Conservation (phyloP, 2,113 vertebrate genomes). For the Esox niger region DNA sequence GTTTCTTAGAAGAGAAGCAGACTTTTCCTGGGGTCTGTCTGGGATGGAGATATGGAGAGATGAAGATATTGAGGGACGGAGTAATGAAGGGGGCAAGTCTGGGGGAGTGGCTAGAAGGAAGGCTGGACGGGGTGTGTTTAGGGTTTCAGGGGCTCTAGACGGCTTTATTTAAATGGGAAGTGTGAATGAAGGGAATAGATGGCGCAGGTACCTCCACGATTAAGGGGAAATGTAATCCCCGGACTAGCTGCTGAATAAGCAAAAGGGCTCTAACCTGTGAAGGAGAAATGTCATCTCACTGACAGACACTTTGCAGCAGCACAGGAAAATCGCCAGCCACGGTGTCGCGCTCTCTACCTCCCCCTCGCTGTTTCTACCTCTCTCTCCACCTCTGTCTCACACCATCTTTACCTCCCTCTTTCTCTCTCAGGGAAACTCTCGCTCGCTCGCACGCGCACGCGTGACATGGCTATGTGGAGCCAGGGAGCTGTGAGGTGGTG, state of each 20-base stretch:
- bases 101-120: neutral
- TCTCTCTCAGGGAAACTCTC: neutral
- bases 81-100: neutral
- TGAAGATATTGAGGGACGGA: neutral
- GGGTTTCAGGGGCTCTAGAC: slow-evolving; percentile 2
- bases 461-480: too few relatives aligned
- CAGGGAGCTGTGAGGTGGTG: too few relatives aligned
- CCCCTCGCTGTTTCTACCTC: slow-evolving; percentile 5
- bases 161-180: slow-evolving; percentile 18
- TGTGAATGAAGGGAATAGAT: slow-evolving; percentile 2
- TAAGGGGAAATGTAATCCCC: slow-evolving; percentile 16
- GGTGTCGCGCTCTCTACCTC: neutral
- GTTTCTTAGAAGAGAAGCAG: neutral
- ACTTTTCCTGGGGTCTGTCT: neutral
- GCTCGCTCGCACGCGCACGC: too few relatives aligned
- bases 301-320: slow-evolving; percentile 32
- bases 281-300: slow-evolving; percentile 48
- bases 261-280: slow-evolving; percentile 34
- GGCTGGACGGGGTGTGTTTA: neutral
- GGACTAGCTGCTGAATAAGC: slow-evolving; percentile 41
- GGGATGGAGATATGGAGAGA: neutral
- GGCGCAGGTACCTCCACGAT: neutral
- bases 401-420: neutral
- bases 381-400: neutral
- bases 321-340: slow-evolving; percentile 22